phyloP scores from a whole-genome alignment of 2,888 invertebrate species.

The Caenorhabditis afra region DNA sequence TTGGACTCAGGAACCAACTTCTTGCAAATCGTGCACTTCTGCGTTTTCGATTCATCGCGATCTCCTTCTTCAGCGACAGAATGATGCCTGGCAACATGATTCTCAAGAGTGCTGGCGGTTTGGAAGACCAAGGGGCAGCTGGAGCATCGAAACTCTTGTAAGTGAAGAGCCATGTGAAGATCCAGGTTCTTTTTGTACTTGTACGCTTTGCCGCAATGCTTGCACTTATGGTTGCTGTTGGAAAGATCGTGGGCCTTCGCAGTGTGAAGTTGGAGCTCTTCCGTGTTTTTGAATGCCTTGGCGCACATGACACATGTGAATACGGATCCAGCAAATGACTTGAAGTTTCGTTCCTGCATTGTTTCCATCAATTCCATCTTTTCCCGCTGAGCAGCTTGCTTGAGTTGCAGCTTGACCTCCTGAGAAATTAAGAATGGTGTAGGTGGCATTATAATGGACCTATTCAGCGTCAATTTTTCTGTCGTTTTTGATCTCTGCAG shows the following conservation, averaged over 20 bases:
- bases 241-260: constrained; percentile 23
- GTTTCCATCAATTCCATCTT: background rate
- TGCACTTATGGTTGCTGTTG: constrained; percentile 3
- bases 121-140: constrained; percentile 39
- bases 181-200: constrained; percentile 42
- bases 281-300: constrained; percentile 20
- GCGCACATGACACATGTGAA: constrained; percentile 46
- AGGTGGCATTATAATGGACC: too few relatives aligned
- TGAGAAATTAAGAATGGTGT: constrained; percentile 17
- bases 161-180: constrained; percentile 28
- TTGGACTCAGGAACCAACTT: background rate
- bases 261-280: constrained; percentile 29
- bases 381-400: background rate
- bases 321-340: background rate
- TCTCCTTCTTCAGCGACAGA: too few relatives aligned
- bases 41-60: too few relatives aligned
- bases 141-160: constrained; percentile 29
- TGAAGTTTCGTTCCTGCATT: background rate
- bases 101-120: background rate
- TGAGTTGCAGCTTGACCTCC: constrained; percentile 15
- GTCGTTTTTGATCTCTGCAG: too few relatives aligned
- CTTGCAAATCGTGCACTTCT: constrained; percentile 23
- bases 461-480: too few relatives aligned
- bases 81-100: constrained; percentile 15
- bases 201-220: constrained; percentile 28